Percentiles rank a stretch among this genome's conserved stretches.
phyloP scores from a whole-genome alignment of 2,113 vertebrate species.

The Petroica traversi region DNA sequence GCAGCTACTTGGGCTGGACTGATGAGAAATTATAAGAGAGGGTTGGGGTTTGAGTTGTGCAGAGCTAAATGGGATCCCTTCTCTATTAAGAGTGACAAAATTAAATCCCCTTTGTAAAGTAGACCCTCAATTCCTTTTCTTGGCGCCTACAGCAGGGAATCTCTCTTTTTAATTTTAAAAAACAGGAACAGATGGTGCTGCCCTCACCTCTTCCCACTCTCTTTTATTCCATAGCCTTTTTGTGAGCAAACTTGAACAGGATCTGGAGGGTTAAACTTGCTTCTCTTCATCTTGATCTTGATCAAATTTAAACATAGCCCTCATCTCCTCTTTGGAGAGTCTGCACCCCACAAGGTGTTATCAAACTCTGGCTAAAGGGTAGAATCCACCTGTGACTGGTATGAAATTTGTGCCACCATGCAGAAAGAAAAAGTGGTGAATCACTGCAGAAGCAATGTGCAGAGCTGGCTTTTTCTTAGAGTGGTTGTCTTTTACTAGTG shows the following conservation, averaged over 20 bases:
- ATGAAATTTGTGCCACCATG: background rate
- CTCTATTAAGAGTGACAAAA: background rate
- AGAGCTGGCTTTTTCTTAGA: background rate
- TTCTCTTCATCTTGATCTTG: background rate
- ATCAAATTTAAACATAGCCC: background rate
- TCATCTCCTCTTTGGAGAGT: background rate
- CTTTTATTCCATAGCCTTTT: background rate
- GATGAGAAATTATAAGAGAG: background rate
- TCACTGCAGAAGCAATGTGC: background rate
- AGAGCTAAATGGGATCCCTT: background rate
- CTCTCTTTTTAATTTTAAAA: background rate
- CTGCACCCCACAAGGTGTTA: accelerated
- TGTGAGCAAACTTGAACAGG: background rate
- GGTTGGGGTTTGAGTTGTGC: background rate
- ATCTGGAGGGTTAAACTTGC: background rate
- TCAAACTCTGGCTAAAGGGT: background rate
- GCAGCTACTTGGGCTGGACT: background rate
- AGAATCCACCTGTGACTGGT: background rate
- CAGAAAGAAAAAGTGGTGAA: background rate
- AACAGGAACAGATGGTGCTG: slow-evolving; percentile 2
- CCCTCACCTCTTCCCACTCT: background rate
- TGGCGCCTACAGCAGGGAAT: background rate
- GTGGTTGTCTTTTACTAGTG: background rate
- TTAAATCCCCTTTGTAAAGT: background rate
- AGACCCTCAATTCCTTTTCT: background rate